These are phyloP conservation scores for Macroramphosus scolopax DNA, from an alignment of 2,797 vertebrate genomes.

Conservation along the genomic window DNA sequence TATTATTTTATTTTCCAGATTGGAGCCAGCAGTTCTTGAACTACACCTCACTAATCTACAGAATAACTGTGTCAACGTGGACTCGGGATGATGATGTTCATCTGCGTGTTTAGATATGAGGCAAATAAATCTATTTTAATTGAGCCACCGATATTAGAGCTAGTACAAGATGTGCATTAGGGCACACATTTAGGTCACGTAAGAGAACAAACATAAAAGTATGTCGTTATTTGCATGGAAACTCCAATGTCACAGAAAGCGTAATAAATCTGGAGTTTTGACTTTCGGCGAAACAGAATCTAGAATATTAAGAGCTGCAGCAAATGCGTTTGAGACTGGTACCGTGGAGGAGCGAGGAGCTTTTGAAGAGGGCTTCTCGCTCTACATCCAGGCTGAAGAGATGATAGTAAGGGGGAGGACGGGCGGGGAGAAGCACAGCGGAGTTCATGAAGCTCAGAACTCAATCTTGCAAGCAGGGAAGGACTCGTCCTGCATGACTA, in stretches of 20 bases:
- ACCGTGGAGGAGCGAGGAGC: slow-evolving; percentile 45
- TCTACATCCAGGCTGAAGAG: slow-evolving; percentile 26
- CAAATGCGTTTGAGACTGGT: slow-evolving; percentile 40
- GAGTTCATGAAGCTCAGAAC: slow-evolving; percentile 76
- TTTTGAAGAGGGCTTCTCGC: slow-evolving; percentile 39
- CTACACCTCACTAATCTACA: slow-evolving; percentile 4
- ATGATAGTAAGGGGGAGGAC: slow-evolving; percentile 18
- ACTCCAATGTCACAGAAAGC: slow-evolving; percentile 42
- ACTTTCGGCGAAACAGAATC: slow-evolving; percentile 46
- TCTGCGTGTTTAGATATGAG: slow-evolving; percentile 13
- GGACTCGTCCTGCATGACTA: slow-evolving; percentile 99
- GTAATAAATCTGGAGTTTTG: slow-evolving; percentile 23
- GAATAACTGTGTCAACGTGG: slow-evolving; percentile 16
- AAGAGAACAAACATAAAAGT: slow-evolving; percentile 34
- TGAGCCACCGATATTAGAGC: slow-evolving; percentile 12
- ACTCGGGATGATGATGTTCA: slow-evolving; percentile 7
- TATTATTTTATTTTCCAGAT: too few species aligned
- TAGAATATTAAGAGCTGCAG: slow-evolving; percentile 37
- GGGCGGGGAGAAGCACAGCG: neutral
- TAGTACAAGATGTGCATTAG: slow-evolving; percentile 9
- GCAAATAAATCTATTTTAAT: slow-evolving; percentile 12
- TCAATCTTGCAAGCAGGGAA: slow-evolving; percentile 99
- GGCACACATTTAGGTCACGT: slow-evolving; percentile 18
- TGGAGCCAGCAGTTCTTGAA: too few species aligned
- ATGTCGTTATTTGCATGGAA: slow-evolving; percentile 18